Evolutionary conservation across 2,888 invertebrate species (phyloP).

Genomic region (Phyllotreta cruciferae): DNA sequence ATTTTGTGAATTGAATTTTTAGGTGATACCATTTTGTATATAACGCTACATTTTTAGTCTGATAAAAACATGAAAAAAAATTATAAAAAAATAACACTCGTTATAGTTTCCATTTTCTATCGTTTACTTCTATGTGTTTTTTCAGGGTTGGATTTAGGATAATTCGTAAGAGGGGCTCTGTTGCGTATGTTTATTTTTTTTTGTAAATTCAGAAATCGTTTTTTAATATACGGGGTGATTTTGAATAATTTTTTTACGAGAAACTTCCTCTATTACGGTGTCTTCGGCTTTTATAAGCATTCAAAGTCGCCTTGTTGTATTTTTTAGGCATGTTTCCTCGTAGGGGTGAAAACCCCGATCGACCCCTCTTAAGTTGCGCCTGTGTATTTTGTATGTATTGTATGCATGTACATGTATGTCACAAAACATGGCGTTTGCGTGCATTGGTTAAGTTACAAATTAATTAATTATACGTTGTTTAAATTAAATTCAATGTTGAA

Average conservation of each 20-base stretch:
- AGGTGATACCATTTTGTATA: slow-evolving; percentile 54
- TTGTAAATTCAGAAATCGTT: neutral
- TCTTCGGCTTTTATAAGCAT: slow-evolving; percentile 4
- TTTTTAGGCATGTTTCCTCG: neutral
- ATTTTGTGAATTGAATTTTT: slow-evolving; percentile 46
- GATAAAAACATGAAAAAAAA: slow-evolving; percentile 25
- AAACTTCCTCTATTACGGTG: slow-evolving; percentile 6
- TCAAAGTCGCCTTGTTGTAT: slow-evolving; percentile 5
- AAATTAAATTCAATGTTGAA: no score
- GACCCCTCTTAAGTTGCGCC: slow-evolving; percentile 3
- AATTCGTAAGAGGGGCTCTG: neutral
- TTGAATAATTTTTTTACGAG: slow-evolving; percentile 1
- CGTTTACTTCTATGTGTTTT: slow-evolving; percentile 32
- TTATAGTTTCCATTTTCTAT: slow-evolving; percentile 40
- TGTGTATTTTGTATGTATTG: slow-evolving; percentile 28
- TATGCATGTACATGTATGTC: slow-evolving; percentile 31
- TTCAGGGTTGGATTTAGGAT: slow-evolving; percentile 9
- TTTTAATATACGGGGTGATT: slow-evolving; percentile 2
- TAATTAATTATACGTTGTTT: neutral
- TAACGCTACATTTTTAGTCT: slow-evolving; percentile 41
- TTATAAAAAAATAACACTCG: slow-evolving; percentile 32
- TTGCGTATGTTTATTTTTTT: neutral
- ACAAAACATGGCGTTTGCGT: slow-evolving; percentile 27
- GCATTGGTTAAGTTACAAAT: neutral
- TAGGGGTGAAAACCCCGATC: neutral